phyloP scores from a whole-genome alignment of 2,888 invertebrate genomes.

The Patella pellucida region DNA sequence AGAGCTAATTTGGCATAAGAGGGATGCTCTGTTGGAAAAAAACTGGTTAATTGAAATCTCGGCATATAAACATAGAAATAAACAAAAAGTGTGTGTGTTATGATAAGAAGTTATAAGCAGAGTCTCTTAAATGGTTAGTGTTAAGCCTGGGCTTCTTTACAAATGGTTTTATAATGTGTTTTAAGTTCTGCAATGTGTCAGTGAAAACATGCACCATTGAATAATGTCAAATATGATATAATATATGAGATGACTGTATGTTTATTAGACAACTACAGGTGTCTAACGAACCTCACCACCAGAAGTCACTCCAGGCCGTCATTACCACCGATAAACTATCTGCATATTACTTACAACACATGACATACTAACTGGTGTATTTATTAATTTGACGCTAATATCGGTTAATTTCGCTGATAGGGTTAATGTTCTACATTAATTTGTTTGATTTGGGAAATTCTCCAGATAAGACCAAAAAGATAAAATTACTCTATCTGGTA shows the following conservation, averaged over 20 bases:
- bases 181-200: conserved; percentile 5
- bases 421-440: not conserved
- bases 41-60: conserved; percentile 9
- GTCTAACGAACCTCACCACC: too few relatives aligned
- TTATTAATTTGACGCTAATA: too few relatives aligned
- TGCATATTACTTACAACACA: too few relatives aligned
- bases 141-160: not conserved
- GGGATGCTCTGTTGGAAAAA: not conserved
- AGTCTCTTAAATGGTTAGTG: not conserved
- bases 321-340: too few relatives aligned
- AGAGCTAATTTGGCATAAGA: conserved; percentile 11
- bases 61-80: conserved; percentile 3
- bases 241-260: not conserved
- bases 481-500: too few relatives aligned
- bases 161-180: conserved; percentile 9
- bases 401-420: too few relatives aligned
- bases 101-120: conserved; percentile 10
- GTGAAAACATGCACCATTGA: not conserved
- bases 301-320: too few relatives aligned
- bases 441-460: not conserved
- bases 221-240: conserved; percentile 4
- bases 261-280: too few relatives aligned
- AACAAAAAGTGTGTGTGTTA: conserved; percentile 1
- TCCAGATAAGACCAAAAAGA: not conserved
- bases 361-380: too few relatives aligned